Conservation (phyloP, 2,797 vertebrate species). For the Pogoniulus pusillus region DNA sequence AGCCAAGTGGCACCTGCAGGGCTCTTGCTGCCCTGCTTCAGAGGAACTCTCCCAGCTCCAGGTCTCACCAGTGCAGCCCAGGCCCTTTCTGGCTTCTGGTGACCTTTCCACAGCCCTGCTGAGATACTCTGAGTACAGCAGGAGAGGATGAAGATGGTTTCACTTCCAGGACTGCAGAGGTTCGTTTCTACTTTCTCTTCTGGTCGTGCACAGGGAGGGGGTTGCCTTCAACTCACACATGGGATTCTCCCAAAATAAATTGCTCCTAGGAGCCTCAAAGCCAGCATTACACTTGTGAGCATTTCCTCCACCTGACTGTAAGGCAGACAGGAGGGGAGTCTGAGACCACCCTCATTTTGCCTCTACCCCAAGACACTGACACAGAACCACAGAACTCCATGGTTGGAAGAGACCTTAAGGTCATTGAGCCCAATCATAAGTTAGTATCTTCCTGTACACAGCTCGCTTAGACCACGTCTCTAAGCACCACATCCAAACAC, state of each 20-base stretch:
- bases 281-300: neutral
- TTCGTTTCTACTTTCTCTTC: neutral
- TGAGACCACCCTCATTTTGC: neutral
- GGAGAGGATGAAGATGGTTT: neutral
- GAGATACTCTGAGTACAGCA: neutral
- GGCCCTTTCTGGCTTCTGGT: neutral
- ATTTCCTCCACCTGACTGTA: accelerated
- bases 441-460: no score
- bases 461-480: no score
- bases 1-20: accelerated
- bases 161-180: neutral
- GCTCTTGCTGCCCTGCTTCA: accelerated
- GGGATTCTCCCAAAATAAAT: accelerated
- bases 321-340: neutral
- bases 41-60: neutral
- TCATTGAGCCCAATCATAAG: no score
- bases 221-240: neutral
- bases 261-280: neutral
- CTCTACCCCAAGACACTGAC: neutral
- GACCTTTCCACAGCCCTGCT: neutral
- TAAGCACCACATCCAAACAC: no score
- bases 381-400: no score
- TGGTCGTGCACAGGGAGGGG: neutral
- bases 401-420: no score
- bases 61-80: neutral